Conservation (phyloP, 92 coral and sea anemone genomes). For the Zoanthus sansibaricus region DNA sequence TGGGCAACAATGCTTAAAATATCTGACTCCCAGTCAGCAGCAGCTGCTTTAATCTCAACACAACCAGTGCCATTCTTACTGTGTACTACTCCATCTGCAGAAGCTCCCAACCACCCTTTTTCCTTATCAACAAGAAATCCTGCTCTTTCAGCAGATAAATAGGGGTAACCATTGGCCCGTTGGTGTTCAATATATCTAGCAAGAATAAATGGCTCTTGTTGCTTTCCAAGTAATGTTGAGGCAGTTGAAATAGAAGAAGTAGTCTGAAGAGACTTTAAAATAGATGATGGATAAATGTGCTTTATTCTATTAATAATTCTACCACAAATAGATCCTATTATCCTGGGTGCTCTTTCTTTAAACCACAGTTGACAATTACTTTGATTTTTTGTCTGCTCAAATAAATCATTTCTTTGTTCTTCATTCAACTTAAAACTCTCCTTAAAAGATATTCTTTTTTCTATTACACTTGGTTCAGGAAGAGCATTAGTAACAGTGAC, state of each 20-base stretch:
- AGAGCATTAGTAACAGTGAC: not conserved
- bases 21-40: constrained; percentile 3
- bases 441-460: constrained; percentile 12
- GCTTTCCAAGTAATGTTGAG: constrained; percentile 18
- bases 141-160: constrained; percentile 15
- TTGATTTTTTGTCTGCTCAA: constrained; percentile 33
- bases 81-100: constrained; percentile 38
- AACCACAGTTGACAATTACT: constrained; percentile 39
- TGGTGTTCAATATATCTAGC: constrained; percentile 25
- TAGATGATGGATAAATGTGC: constrained; percentile 3
- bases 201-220: constrained; percentile 39
- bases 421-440: constrained; percentile 44
- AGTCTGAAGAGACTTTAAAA: constrained; percentile 21
- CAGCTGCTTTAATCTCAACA: constrained; percentile 47
- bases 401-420: constrained; percentile 33
- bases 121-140: constrained; percentile 47
- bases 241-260: constrained; percentile 34
- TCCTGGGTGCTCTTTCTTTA: constrained; percentile 26
- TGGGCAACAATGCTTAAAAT: not conserved
- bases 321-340: constrained; percentile 47
- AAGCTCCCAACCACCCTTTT: constrained; percentile 55
- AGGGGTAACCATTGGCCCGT: constrained; percentile 12
- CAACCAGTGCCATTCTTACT: constrained; percentile 36
- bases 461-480: not conserved
- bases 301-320: constrained; percentile 24